Evolutionary conservation across 2,113 vertebrate genomes (phyloP).

Genomic region (Clarias magur): DNA sequence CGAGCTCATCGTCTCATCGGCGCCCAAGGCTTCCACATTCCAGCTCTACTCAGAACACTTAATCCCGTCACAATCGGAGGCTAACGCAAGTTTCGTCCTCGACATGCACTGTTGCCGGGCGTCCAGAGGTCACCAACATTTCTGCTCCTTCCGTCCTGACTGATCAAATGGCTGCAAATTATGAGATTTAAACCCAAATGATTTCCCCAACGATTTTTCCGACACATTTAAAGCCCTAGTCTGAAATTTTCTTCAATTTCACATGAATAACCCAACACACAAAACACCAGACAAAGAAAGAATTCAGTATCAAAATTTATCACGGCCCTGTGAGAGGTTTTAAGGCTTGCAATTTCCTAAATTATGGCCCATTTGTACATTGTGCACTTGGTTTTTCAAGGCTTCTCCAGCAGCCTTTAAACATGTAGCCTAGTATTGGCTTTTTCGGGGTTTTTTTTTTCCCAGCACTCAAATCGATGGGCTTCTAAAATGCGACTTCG

Average conservation of each 20-base stretch:
- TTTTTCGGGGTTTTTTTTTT: background rate
- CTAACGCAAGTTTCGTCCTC: background rate
- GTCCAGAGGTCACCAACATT: background rate
- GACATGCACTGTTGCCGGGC: background rate
- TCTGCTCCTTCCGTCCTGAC: background rate
- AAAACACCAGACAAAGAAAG: background rate
- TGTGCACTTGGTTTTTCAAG: background rate
- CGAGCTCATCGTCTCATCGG: background rate
- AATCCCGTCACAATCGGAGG: background rate
- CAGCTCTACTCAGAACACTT: constrained; percentile 22
- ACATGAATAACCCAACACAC: background rate
- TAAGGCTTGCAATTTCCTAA: constrained; percentile 13
- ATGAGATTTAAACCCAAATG: background rate
- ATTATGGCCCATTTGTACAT: constrained; percentile 10
- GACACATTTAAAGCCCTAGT: background rate
- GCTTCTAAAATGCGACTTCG: background rate
- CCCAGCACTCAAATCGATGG: constrained; percentile 24
- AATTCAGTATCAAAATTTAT: background rate
- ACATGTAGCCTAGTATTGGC: background rate
- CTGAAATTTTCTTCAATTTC: background rate
- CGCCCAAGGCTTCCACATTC: constrained; percentile 14
- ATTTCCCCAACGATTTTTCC: background rate
- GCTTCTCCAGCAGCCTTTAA: background rate
- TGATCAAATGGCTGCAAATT: background rate
- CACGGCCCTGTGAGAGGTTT: background rate